phyloP scores from a whole-genome alignment of 2,888 invertebrate genomes.

The Drepana falcataria region DNA sequence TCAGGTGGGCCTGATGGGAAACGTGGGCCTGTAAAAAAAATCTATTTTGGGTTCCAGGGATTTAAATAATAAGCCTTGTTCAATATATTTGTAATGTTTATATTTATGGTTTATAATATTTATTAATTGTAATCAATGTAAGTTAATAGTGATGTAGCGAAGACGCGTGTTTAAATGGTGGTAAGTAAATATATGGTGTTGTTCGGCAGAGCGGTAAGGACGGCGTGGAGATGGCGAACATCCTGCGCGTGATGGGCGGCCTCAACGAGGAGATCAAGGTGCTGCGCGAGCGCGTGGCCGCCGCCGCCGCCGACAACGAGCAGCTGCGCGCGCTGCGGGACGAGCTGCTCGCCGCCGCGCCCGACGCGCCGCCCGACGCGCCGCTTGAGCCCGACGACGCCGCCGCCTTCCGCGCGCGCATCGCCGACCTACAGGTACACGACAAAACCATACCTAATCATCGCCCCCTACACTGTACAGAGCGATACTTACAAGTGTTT shows the following conservation, averaged over 20 bases:
- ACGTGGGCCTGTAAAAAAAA: too few species aligned
- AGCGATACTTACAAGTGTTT: background rate
- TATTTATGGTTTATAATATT: too few species aligned
- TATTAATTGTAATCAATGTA: too few species aligned
- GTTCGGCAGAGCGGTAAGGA: conserved; percentile 31
- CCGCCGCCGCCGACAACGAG: conserved; percentile 47
- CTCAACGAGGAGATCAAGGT: conserved; percentile 70
- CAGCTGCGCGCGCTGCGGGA: conserved; percentile 58
- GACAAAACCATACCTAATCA: background rate
- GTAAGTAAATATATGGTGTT: background rate
- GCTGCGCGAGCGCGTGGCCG: conserved; percentile 51
- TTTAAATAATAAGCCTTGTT: too few species aligned
- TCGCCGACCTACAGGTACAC: conserved; percentile 59
- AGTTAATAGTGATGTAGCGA: too few species aligned
- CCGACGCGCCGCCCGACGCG: conserved; percentile 30
- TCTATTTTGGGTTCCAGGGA: too few species aligned
- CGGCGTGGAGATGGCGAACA: conserved; percentile 66
- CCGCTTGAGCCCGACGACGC: conserved; percentile 42
- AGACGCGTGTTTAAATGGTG: background rate
- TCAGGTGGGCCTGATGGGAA: too few species aligned
- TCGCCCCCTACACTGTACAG: too few species aligned
- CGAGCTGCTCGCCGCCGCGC: conserved; percentile 58
- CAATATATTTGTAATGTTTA: too few species aligned
- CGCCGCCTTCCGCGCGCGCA: conserved; percentile 38
- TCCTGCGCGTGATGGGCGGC: conserved; percentile 67